Base-by-base conservation (phyloP, 1,140 invertebrate genomes). In the Prorops nasuta region DNA sequence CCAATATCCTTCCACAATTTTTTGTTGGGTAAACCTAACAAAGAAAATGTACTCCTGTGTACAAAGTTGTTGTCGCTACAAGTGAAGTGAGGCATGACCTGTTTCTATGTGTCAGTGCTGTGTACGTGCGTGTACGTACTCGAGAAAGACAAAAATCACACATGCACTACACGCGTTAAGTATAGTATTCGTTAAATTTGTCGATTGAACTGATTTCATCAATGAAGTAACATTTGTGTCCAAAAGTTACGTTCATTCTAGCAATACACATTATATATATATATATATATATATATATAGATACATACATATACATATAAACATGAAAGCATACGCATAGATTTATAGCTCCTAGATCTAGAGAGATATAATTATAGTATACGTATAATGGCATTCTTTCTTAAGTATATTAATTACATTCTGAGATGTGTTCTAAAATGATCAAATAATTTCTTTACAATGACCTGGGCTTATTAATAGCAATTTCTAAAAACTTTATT, bases 21-120 rank as follows among this genome's bases (percentile, higher is more conserved):
- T n/a, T n/a, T n/a, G n/a, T n/a, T n/a, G n/a, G n/a, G n/a, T 19
- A 28, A 35, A 48, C 39, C 49, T 58, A 54, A 40, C 3, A 22
- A 6, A 14, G 14, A 38, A 51, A 61, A 54, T 31, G 19, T 44
- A 49, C 55, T 62, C 32, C 43, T 40, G 54, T 60, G 59, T 56
- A 60, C 24, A 61, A 50, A 63, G 56, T 44, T 62, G 59, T 55
- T 57, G 56, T 58, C 41, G 14, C 47, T 49, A 49, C 54, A 38
- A 55, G 59, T 63, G 59, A 58, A 63, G 55, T 63, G 60, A 62
- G 55, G 18, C 40, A 20, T 45, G 15, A 44, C 43, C 55, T 35
- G 16, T 49, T 58, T 3, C 7, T 40, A 9, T n/a, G 9, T 10
- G 4, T 35, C 34, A 12, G 34, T 15, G 34, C 9, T 46, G 24